Percentiles rank a stretch among this genome's conserved stretches.
Evolutionary conservation across 2,113 vertebrate species (phyloP).

Genomic region (Macrotis lagotis): DNA sequence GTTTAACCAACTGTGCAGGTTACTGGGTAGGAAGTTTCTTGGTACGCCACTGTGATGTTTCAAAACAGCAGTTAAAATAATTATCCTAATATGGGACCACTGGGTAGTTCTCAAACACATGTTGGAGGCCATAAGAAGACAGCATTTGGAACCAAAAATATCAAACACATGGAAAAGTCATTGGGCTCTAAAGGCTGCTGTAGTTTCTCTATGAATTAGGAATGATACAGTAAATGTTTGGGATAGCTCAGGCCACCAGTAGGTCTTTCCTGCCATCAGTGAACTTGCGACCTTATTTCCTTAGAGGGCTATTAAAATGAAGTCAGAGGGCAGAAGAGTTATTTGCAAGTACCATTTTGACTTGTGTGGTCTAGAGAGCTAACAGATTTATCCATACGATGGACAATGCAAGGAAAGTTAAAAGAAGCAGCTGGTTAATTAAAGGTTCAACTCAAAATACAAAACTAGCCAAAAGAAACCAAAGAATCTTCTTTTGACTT

Average conservation of each 20-base stretch:
- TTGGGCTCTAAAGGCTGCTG: constrained; percentile 75
- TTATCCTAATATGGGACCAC: constrained; percentile 77
- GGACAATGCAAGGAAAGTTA: constrained; percentile 40
- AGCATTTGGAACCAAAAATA: constrained; percentile 79
- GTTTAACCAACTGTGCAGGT: constrained; percentile 79
- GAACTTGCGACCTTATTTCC: constrained; percentile 96
- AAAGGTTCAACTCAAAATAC: constrained; percentile 16
- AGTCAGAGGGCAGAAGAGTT: constrained; percentile 95
- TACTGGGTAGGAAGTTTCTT: constrained; percentile 81
- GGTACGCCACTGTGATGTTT: constrained; percentile 76
- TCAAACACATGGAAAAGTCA: constrained; percentile 84
- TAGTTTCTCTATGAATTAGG: constrained; percentile 83
- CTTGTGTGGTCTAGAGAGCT: constrained; percentile 98
- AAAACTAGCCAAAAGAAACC: not conserved
- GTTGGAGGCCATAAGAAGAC: constrained; percentile 76
- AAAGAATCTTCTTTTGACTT: constrained; percentile 12
- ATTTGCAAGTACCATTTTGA: constrained; percentile 91
- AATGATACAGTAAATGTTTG: constrained; percentile 83
- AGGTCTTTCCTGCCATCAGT: constrained; percentile 91
- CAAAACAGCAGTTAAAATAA: constrained; percentile 84
- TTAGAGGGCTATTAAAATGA: constrained; percentile 91
- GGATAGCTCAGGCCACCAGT: constrained; percentile 86
- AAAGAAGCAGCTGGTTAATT: constrained; percentile 66
- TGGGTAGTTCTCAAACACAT: constrained; percentile 83
- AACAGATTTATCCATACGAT: constrained; percentile 86